Evolutionary conservation across 2,797 vertebrate genomes (phyloP).

Genomic region (Rachycentron canadum): DNA sequence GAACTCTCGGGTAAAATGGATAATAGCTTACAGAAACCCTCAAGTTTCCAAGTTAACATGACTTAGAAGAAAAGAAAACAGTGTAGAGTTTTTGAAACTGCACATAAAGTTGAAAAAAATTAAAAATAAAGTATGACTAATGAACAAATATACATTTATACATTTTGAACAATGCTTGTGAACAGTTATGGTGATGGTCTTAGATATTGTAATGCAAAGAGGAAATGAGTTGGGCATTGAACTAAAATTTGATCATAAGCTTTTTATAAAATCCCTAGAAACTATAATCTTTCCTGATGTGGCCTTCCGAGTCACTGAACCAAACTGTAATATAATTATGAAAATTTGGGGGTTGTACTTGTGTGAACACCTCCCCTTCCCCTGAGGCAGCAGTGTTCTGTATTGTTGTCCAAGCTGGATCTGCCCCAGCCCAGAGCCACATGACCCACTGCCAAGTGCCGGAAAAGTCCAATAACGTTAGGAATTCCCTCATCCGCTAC

Average conservation of each 20-base stretch:
- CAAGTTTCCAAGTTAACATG: constrained; percentile 23
- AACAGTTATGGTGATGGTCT: not conserved
- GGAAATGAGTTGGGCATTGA: constrained; percentile 21
- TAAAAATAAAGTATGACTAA: too few species aligned
- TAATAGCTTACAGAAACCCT: constrained; percentile 41
- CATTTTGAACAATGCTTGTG: not conserved
- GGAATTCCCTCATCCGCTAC: constrained; percentile 84
- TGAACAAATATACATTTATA: not conserved
- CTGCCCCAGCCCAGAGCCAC: constrained; percentile 65
- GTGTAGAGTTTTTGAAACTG: constrained; percentile 6
- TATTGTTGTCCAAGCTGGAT: constrained; percentile 56
- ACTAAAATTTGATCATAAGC: constrained; percentile 25
- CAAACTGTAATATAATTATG: constrained; percentile 36
- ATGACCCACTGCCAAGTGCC: constrained; percentile 78
- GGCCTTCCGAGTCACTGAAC: constrained; percentile 15
- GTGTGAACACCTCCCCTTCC: constrained; percentile 16
- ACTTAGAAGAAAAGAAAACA: constrained; percentile 39
- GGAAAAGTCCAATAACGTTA: constrained; percentile 83
- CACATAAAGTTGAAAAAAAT: not conserved
- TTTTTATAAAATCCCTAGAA: constrained; percentile 14
- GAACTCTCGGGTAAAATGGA: constrained; percentile 23
- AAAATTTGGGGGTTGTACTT: constrained; percentile 19
- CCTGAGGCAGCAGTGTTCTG: constrained; percentile 33
- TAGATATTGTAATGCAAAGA: constrained; percentile 7
- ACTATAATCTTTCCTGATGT: constrained; percentile 13